Percentiles rank a stretch among this genome's conserved stretches.
These are phyloP conservation scores for Parnassius mnemosyne DNA, from an alignment of 2,888 invertebrate genomes.

Conservation along the genomic window DNA sequence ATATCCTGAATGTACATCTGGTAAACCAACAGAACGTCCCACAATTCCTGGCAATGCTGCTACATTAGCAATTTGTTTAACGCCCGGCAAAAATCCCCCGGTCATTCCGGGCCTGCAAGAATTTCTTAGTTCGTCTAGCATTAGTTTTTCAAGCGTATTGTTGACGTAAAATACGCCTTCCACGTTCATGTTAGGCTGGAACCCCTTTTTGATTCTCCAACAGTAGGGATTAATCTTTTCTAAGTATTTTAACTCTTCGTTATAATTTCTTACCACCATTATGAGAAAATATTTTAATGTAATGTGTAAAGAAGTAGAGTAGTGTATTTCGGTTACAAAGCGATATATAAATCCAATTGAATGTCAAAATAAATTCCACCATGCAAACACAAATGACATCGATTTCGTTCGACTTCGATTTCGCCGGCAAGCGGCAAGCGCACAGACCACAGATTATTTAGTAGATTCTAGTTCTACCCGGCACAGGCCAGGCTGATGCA, in stretches of 20 bases:
- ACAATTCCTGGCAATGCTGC: constrained; percentile 99
- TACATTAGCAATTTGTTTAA: constrained; percentile 99
- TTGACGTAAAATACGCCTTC: constrained; percentile 99
- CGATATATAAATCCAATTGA: too few relatives aligned
- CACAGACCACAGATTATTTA: too few relatives aligned
- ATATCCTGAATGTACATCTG: constrained; percentile 99
- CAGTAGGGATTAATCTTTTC: constrained; percentile 91
- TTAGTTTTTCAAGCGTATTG: constrained; percentile 92
- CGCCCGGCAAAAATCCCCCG: constrained; percentile 98
- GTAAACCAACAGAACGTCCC: constrained; percentile 94
- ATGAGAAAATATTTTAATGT: constrained; percentile 29
- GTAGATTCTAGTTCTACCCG: too few relatives aligned
- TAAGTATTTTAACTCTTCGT: constrained; percentile 95
- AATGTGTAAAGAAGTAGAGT: neutral
- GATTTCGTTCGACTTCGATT: too few relatives aligned
- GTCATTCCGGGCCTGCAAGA: constrained; percentile 93
- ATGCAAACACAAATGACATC: too few relatives aligned
- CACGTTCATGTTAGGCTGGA: constrained; percentile 99
- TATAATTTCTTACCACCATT: constrained; percentile 94
- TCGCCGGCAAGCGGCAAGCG: too few relatives aligned
- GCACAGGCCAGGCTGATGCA: too few relatives aligned
- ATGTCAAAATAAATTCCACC: too few relatives aligned
- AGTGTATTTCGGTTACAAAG: too few relatives aligned
- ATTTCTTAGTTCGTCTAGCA: constrained; percentile 97
- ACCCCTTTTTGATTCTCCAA: constrained; percentile 98